Evolutionary conservation across 2,797 vertebrate genomes (phyloP), one percentile per base, ranked within the genome.

Genomic region (Lemur catta): DNA sequence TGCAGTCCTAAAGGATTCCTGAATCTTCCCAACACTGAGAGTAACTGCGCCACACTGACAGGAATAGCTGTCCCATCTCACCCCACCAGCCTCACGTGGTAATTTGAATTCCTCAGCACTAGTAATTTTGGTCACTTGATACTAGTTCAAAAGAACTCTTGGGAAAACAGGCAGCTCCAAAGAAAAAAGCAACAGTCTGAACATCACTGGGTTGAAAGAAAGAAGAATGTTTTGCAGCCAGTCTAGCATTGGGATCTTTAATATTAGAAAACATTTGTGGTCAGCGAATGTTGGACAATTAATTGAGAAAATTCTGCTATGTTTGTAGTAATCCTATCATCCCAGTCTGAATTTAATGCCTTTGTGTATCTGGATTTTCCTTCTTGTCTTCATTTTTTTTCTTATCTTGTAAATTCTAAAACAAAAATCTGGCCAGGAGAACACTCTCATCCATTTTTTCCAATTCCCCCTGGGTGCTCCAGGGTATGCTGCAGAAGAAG

Each of bases 11-110:
- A 2, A 7, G 22, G 48, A 41, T 17, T 65, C 12, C 61, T n/a
- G 13, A 50, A 11, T 14, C 28, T 81, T 81, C 17, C 20, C 0
- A 30, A 3, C 3, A 20, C 14, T 28, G 20, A 63, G 2, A 3
- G n/a, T 26, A 67, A 38, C 14, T 13, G 6, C 17, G 26, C 35
- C 69, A 55, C 11, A 1, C 11, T 10, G 7, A 35, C 7, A 38
- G 0, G 14, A 14, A 48, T 4, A 10, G 38, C 0, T 35, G 24
- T 22, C 43, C 24, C 4, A 10, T 3, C 5, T 59, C 35, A 65
- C 9, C 41, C 6, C 38, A 35, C 6, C 30, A 24, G 2, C 12
- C 17, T 15, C 15, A 4, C 3, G 4, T 15, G 33, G 10, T 17
- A 28, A 9, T 35, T 72, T 59, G 18, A 30, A 55, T 55, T 33